Conservation (phyloP, 2,113 vertebrate species). For the Strix uralensis region DNA sequence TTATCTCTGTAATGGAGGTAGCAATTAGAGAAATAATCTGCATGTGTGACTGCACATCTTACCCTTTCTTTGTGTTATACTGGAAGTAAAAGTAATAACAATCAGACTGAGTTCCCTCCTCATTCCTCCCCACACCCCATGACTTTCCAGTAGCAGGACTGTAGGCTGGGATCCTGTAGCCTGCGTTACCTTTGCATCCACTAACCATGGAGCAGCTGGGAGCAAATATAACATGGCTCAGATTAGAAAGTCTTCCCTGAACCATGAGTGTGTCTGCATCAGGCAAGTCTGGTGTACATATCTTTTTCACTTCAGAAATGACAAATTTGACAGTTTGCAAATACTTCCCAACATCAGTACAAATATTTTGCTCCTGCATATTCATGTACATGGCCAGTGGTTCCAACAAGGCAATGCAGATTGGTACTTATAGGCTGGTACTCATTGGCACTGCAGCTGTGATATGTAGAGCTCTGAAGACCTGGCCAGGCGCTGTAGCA, state of each 20-base stretch:
- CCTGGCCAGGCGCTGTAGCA: background rate
- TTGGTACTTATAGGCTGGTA: background rate
- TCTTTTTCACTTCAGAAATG: background rate
- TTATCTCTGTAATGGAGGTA: background rate
- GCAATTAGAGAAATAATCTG: conserved; percentile 15
- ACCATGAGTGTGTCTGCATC: background rate
- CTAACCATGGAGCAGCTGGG: background rate
- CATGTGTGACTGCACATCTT: background rate
- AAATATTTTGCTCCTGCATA: background rate
- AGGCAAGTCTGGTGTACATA: background rate
- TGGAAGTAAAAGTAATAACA: background rate
- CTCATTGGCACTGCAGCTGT: background rate
- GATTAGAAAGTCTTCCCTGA: background rate
- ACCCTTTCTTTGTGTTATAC: background rate
- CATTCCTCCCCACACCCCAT: fast-evolving
- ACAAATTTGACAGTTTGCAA: background rate
- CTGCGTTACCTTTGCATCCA: background rate
- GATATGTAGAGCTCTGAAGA: background rate
- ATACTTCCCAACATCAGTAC: background rate
- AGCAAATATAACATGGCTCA: background rate
- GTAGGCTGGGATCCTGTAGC: background rate
- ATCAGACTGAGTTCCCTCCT: background rate
- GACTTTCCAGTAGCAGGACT: background rate
- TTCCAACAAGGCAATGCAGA: background rate
- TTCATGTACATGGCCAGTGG: background rate